Evolutionary conservation across 2,888 invertebrate species (phyloP).

Genomic region (Sesamia inferens): DNA sequence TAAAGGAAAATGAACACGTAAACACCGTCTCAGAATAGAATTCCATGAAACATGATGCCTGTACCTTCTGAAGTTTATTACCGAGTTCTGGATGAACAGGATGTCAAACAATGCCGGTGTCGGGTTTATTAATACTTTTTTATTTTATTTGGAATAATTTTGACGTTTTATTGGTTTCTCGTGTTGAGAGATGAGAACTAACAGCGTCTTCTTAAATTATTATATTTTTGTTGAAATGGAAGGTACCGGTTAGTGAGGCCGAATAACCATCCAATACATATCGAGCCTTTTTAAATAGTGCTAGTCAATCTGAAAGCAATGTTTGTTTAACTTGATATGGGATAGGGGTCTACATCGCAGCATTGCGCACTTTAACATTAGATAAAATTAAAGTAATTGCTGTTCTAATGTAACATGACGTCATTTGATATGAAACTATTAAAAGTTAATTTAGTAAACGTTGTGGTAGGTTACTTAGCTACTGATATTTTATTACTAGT

Average conservation of each 20-base stretch:
- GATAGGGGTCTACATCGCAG: too few relatives aligned
- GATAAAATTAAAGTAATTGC: too few relatives aligned
- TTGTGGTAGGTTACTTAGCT: constrained; percentile 15
- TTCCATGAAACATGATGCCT: constrained; percentile 21
- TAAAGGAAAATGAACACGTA: constrained; percentile 27
- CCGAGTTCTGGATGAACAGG: constrained; percentile 1
- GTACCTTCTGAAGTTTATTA: constrained; percentile 22
- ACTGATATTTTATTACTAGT: background rate
- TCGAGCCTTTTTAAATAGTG: background rate
- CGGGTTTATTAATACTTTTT: constrained; percentile 11
- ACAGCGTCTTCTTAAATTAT: background rate
- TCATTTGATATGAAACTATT: background rate
- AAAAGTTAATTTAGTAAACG: background rate
- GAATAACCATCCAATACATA: background rate
- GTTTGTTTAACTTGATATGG: too few relatives aligned
- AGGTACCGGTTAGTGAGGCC: background rate
- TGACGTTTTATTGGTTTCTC: constrained; percentile 18
- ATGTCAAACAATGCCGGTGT: constrained; percentile 23
- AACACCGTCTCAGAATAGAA: constrained; percentile 13
- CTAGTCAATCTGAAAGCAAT: too few relatives aligned
- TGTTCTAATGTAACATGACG: too few relatives aligned
- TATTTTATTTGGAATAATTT: constrained; percentile 12
- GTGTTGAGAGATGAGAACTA: background rate
- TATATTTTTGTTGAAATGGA: background rate
- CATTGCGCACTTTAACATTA: too few relatives aligned